Evolutionary conservation across 2,888 invertebrate genomes (phyloP).

Genomic region (Herminia tarsipennalis): DNA sequence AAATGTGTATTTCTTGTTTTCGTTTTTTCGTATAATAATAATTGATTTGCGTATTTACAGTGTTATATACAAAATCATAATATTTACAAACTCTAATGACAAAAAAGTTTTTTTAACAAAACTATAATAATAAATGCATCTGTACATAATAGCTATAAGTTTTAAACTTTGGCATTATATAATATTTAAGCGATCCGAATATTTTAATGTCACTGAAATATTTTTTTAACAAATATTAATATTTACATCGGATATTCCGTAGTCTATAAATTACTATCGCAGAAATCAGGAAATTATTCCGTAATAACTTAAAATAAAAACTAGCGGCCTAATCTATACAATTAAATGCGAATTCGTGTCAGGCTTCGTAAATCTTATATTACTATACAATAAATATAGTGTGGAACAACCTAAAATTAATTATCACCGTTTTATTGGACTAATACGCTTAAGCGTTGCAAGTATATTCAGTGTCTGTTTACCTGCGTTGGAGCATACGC

Average conservation of each 20-base stretch:
- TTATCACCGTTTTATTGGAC: slow-evolving; percentile 83
- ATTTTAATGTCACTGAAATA: slow-evolving; percentile 41
- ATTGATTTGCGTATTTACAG: slow-evolving; percentile 71
- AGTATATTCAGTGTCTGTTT: slow-evolving; percentile 73
- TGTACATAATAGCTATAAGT: slow-evolving; percentile 77
- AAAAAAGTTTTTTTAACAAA: slow-evolving; percentile 61
- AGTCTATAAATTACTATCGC: slow-evolving; percentile 78
- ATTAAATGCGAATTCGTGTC: slow-evolving; percentile 66
- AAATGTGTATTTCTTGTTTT: slow-evolving; percentile 78
- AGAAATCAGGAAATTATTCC: slow-evolving; percentile 77
- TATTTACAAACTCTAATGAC: slow-evolving; percentile 76
- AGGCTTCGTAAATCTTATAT: slow-evolving; percentile 47
- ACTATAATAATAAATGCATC: slow-evolving; percentile 73
- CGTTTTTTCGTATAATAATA: slow-evolving; percentile 63
- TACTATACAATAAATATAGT: slow-evolving; percentile 73
- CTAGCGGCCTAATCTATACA: slow-evolving; percentile 66
- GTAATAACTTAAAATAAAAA: slow-evolving; percentile 64
- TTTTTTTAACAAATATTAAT: slow-evolving; percentile 47
- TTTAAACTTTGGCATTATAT: slow-evolving; percentile 84
- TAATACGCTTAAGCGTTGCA: slow-evolving; percentile 84
- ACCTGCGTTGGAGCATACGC: slow-evolving; percentile 90
- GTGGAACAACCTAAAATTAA: slow-evolving; percentile 73
- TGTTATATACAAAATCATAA: slow-evolving; percentile 71
- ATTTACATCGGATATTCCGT: slow-evolving; percentile 64
- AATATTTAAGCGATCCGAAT: slow-evolving; percentile 51